Percentiles rank a stretch among this genome's conserved stretches.
Evolutionary conservation across 2,797 vertebrate genomes (phyloP).

Genomic region (Paedocypris micromegethes): DNA sequence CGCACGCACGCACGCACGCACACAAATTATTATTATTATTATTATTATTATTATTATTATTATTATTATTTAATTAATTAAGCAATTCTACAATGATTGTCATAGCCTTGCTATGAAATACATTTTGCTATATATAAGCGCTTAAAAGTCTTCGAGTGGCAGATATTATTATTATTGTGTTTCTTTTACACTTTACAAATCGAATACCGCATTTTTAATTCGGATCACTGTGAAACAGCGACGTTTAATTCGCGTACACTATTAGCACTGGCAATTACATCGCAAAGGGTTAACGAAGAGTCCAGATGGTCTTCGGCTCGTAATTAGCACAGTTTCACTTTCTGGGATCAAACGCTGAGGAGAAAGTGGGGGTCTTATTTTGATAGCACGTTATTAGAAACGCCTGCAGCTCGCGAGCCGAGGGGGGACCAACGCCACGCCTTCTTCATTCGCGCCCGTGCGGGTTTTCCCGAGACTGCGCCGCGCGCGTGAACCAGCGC

Average conservation of each 20-base stretch:
- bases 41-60: too few species aligned
- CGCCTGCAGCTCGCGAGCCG: conserved; percentile 33
- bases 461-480: conserved; percentile 49
- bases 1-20: too few species aligned
- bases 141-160: too few species aligned
- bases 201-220: background rate
- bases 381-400: conserved; percentile 47
- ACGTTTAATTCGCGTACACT: conserved; percentile 46
- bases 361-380: conserved; percentile 47
- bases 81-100: too few species aligned
- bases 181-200: background rate
- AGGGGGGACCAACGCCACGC: conserved; percentile 47
- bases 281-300: conserved; percentile 52
- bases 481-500: conserved; percentile 64
- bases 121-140: too few species aligned
- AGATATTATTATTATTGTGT: too few species aligned
- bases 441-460: conserved; percentile 42
- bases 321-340: conserved; percentile 62
- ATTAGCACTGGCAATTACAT: conserved; percentile 48
- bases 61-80: too few species aligned
- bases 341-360: conserved; percentile 52
- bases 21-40: too few species aligned
- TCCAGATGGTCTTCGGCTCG: conserved; percentile 54
- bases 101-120: too few species aligned
- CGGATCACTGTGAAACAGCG: conserved; percentile 20